These are phyloP conservation scores for Mechanitis messenoides DNA, from an alignment of 2,888 invertebrate genomes.

Conservation along the genomic window DNA sequence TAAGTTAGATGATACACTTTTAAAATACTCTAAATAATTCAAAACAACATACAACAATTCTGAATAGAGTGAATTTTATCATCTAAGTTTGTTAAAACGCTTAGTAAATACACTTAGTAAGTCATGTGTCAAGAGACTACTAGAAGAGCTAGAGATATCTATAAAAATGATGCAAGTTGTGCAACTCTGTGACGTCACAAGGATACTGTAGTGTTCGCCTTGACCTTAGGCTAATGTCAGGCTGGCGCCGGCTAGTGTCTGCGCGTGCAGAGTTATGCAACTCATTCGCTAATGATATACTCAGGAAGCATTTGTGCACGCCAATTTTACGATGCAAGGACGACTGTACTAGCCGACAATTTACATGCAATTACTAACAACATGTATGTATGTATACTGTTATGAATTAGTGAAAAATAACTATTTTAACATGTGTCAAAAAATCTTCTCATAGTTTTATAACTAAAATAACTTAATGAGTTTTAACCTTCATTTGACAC, in stretches of 20 bases:
- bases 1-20: too few relatives aligned
- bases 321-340: slow-evolving; percentile 2
- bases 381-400: background rate
- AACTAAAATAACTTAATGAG: too few relatives aligned
- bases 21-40: too few relatives aligned
- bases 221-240: slow-evolving; percentile 66
- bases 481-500: too few relatives aligned
- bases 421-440: too few relatives aligned
- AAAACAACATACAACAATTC: too few relatives aligned
- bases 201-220: slow-evolving; percentile 62
- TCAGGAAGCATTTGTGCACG: slow-evolving; percentile 29
- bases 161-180: slow-evolving; percentile 26
- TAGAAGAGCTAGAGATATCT: background rate
- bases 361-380: background rate
- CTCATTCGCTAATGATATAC: slow-evolving; percentile 32
- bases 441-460: too few relatives aligned
- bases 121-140: background rate
- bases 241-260: slow-evolving; percentile 45
- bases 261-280: slow-evolving; percentile 51
- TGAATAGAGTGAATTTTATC: too few relatives aligned
- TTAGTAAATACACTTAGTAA: slow-evolving; percentile 7
- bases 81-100: too few relatives aligned
- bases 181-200: slow-evolving; percentile 50
- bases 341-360: background rate
- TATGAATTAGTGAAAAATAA: too few relatives aligned